phyloP scores from a whole-genome alignment of 2,888 invertebrate genomes.

The Parnassius orleans region DNA sequence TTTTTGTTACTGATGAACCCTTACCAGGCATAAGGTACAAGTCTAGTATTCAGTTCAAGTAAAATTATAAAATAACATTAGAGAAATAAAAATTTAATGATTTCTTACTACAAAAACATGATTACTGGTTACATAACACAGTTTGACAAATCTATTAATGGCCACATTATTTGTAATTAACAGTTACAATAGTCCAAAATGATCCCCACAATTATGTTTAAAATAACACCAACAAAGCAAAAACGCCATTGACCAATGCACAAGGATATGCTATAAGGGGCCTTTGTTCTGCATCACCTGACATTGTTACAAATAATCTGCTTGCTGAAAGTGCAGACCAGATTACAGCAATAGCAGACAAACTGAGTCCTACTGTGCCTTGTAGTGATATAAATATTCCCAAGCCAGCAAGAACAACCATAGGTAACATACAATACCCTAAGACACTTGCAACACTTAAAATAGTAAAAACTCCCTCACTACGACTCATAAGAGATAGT shows the following conservation, averaged over 20 bases:
- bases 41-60: too few species aligned
- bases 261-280: conserved; percentile 95
- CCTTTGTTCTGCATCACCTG: conserved; percentile 92
- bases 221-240: conserved; percentile 95
- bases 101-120: too few species aligned
- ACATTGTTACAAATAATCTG: conserved; percentile 94
- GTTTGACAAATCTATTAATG: too few species aligned
- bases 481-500: conserved; percentile 88
- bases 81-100: too few species aligned
- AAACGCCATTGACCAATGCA: conserved; percentile 94
- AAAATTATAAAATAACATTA: too few species aligned
- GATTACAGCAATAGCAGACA: conserved; percentile 85
- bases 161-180: too few species aligned
- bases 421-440: conserved; percentile 96
- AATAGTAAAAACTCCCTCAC: conserved; percentile 86
- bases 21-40: too few species aligned
- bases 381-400: conserved; percentile 90
- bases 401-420: conserved; percentile 91
- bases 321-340: conserved; percentile 97
- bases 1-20: too few species aligned
- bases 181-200: too few species aligned
- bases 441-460: conserved; percentile 92
- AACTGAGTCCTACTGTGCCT: conserved; percentile 84
- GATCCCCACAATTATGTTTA: conserved; percentile 58
- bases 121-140: too few species aligned